Conservation (phyloP, 1,140 invertebrate genomes). For the Atta colombica region DNA sequence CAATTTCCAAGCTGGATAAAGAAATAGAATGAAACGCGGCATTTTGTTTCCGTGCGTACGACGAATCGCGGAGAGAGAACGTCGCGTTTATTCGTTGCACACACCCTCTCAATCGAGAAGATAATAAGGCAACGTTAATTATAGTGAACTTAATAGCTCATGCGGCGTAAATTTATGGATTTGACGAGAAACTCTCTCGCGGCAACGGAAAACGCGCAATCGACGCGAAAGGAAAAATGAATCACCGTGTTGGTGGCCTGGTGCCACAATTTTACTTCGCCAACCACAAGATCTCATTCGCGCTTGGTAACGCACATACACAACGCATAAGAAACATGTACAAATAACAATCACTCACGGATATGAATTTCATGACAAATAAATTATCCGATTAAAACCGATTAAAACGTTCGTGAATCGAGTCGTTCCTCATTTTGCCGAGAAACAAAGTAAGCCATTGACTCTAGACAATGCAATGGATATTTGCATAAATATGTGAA, state of each 20-base stretch:
- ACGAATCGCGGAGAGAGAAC: neutral
- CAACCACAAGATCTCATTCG: constrained; percentile 7
- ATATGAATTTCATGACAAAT: constrained; percentile 40
- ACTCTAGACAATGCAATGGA: constrained; percentile 72
- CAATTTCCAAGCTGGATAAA: constrained; percentile 5
- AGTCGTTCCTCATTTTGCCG: constrained; percentile 8
- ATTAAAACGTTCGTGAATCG: constrained; percentile 73
- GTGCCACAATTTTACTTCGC: neutral
- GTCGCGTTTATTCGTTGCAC: neutral
- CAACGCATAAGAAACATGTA: neutral
- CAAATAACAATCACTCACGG: neutral
- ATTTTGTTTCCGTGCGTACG: neutral
- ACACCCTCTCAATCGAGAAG: neutral
- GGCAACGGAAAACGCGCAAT: neutral
- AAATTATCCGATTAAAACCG: constrained; percentile 69
- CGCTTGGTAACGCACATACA: neutral
- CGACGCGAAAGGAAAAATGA: constrained; percentile 29
- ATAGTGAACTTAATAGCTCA: constrained; percentile 23
- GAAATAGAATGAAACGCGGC: constrained; percentile 6
- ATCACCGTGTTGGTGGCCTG: neutral
- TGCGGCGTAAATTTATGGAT: constrained; percentile 53
- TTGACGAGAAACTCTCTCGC: constrained; percentile 35
- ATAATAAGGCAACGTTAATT: constrained; percentile 67
- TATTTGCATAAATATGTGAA: constrained; percentile 80
- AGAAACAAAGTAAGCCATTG: constrained; percentile 33